phyloP scores from a whole-genome alignment of 2,888 invertebrate species.

The Pollenia angustigena region DNA sequence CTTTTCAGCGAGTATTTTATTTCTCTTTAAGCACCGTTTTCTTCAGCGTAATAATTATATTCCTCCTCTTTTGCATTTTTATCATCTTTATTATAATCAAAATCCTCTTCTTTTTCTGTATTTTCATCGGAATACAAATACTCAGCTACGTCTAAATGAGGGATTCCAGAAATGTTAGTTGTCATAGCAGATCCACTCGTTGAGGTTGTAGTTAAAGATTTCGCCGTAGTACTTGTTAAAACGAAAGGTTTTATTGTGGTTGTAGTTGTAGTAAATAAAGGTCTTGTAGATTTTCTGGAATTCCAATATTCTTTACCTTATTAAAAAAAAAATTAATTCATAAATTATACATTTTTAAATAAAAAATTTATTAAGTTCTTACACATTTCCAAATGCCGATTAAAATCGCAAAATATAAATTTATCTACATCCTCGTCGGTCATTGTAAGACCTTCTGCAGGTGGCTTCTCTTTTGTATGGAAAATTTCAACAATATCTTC shows the following conservation, averaged over 20 bases:
- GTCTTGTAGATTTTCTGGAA: not conserved
- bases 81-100: not conserved
- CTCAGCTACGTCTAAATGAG: not conserved
- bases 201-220: not conserved
- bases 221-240: not conserved
- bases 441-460: slow-evolving; percentile 50
- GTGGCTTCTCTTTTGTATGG: slow-evolving; percentile 69
- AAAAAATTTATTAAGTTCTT: slow-evolving; percentile 61
- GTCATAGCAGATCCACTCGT: slow-evolving; percentile 9
- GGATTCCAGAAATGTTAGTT: not conserved
- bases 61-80: not conserved
- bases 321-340: not conserved
- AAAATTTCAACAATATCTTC: slow-evolving; percentile 77
- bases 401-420: slow-evolving; percentile 78
- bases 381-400: slow-evolving; percentile 76
- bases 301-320: slow-evolving; percentile 48
- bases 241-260: not conserved
- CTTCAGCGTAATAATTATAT: not conserved
- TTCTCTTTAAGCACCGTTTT: not conserved
- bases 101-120: not conserved
- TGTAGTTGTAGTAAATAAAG: slow-evolving; percentile 6
- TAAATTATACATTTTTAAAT: no score
- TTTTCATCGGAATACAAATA: slow-evolving; percentile 20
- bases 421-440: slow-evolving; percentile 76
- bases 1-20: no score